Conservation (phyloP, 2,797 vertebrate species). For the Cuculus canorus region DNA sequence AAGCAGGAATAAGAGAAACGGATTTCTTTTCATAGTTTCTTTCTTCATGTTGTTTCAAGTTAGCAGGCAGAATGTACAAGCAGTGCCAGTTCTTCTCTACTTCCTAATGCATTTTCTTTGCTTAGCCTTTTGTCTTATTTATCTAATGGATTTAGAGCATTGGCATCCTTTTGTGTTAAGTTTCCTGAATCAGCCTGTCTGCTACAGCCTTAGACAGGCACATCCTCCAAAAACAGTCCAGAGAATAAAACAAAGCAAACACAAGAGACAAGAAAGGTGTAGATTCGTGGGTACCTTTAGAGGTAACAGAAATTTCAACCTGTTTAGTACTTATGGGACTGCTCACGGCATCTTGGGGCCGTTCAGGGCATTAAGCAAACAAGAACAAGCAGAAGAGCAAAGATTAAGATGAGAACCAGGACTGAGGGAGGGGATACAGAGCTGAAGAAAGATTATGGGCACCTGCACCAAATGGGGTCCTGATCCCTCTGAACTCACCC, state of each 20-base stretch:
- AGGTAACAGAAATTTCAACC: not conserved
- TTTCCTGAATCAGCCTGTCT: slow-evolving; percentile 52
- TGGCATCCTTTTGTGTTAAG: slow-evolving; percentile 32
- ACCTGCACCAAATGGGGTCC: not conserved
- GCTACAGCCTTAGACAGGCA: not conserved
- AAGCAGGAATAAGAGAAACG: slow-evolving; percentile 6
- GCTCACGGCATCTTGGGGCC: not conserved
- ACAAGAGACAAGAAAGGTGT: not conserved
- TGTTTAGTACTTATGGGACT: not conserved
- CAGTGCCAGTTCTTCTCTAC: slow-evolving; percentile 23
- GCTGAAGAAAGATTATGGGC: not conserved
- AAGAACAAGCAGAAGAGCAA: not conserved
- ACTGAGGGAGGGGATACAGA: not conserved
- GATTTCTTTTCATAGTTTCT: slow-evolving; percentile 25
- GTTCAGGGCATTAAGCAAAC: not conserved
- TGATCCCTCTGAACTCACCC: not conserved
- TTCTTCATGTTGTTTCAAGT: slow-evolving; percentile 25
- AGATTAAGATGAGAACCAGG: not conserved
- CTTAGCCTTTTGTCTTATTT: slow-evolving; percentile 44
- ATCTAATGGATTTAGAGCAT: slow-evolving; percentile 43
- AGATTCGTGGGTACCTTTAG: not conserved
- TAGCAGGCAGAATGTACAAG: slow-evolving; percentile 41
- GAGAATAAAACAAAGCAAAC: slow-evolving; percentile 13
- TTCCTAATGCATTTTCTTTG: slow-evolving; percentile 35
- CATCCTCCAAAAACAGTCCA: not conserved